Conservation (phyloP, 2,888 invertebrate species). For the Apotomis capreana region DNA sequence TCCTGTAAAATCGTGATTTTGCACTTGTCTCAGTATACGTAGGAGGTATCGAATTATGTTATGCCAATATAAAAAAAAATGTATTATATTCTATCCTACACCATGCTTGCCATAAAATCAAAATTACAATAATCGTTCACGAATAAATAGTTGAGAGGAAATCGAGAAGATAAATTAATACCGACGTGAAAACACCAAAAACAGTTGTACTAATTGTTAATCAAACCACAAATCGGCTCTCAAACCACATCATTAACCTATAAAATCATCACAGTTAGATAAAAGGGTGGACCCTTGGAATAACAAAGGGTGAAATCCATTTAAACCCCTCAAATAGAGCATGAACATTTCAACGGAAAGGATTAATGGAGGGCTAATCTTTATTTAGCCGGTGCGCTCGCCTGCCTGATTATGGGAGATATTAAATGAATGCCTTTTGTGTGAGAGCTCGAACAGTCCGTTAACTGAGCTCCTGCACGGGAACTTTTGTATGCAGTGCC, state of each 20-base stretch:
- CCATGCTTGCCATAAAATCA: too few species aligned
- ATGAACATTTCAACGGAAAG: constrained; percentile 63
- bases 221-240: constrained; percentile 18
- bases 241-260: constrained; percentile 32
- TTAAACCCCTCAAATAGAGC: constrained; percentile 62
- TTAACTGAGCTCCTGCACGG: too few species aligned
- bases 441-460: background rate
- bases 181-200: background rate
- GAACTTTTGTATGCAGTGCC: too few species aligned
- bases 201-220: constrained; percentile 22
- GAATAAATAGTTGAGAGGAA: too few species aligned
- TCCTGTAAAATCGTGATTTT: too few species aligned
- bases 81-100: too few species aligned
- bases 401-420: constrained; percentile 51
- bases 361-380: constrained; percentile 64
- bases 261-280: constrained; percentile 34
- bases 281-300: constrained; percentile 42
- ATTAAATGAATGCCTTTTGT: constrained; percentile 49
- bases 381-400: constrained; percentile 52
- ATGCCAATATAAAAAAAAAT: too few species aligned
- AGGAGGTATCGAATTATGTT: too few species aligned
- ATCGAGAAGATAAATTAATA: background rate
- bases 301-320: constrained; percentile 54
- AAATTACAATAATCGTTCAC: too few species aligned
- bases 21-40: too few species aligned